Evolutionary conservation across 2,888 invertebrate species (phyloP).

Genomic region (Tetanocera ferruginea): DNA sequence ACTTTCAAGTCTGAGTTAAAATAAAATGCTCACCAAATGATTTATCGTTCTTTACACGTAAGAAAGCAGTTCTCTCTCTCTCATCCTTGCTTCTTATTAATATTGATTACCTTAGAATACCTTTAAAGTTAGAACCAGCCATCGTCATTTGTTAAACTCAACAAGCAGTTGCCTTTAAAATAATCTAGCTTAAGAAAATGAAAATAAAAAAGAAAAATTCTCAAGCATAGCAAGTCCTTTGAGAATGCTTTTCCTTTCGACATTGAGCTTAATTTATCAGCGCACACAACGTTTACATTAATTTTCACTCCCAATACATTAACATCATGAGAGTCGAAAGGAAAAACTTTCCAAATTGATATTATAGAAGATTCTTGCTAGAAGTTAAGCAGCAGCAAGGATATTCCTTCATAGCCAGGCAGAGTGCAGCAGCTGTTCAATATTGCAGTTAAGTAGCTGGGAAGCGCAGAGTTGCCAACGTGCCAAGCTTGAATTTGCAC

Average conservation of each 20-base stretch:
- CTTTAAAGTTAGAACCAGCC: not conserved
- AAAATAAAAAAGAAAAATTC: not conserved
- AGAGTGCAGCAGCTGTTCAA: too few relatives aligned
- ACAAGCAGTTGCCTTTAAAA: too few relatives aligned
- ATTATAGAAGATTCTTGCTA: too few relatives aligned
- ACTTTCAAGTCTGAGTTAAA: too few relatives aligned
- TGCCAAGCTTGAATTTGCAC: not conserved
- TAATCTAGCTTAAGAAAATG: not conserved
- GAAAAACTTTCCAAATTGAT: too few relatives aligned
- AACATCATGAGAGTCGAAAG: not conserved
- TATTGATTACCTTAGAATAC: not conserved
- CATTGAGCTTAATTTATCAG: constrained; percentile 14
- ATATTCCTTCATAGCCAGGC: too few relatives aligned
- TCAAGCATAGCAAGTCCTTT: not conserved
- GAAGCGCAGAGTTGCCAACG: constrained; percentile 17
- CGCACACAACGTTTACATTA: not conserved
- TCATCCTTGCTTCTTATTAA: not conserved
- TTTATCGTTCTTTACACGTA: too few relatives aligned
- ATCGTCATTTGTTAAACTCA: not conserved
- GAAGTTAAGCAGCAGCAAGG: too few relatives aligned
- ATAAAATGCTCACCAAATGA: too few relatives aligned
- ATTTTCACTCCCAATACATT: constrained; percentile 12
- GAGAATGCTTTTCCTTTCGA: constrained; percentile 3
- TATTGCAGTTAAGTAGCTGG: constrained; percentile 9
- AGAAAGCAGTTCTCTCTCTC: too few relatives aligned